Evolutionary conservation across 2,113 vertebrate species (phyloP).

Genomic region (Perognathus longimembris): DNA sequence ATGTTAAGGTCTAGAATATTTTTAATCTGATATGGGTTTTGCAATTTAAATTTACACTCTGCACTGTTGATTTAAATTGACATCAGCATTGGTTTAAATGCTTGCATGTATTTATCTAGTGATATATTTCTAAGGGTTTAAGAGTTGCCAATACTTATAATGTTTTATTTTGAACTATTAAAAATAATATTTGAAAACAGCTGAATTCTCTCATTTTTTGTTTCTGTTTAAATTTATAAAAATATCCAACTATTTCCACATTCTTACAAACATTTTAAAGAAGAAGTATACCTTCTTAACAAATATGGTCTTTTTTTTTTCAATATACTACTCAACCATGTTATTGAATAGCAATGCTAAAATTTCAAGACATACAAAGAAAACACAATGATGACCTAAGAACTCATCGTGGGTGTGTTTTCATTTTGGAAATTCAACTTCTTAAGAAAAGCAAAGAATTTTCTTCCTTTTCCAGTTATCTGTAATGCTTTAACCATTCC

Average conservation of each 20-base stretch:
- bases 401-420: neutral
- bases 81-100: neutral
- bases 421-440: constrained; percentile 3
- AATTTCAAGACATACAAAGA: neutral
- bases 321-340: neutral
- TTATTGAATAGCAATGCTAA: constrained; percentile 2
- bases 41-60: neutral
- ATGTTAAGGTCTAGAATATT: neutral
- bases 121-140: neutral
- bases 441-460: neutral
- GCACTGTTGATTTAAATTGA: constrained; percentile 11
- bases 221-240: neutral
- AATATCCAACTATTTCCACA: neutral
- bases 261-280: constrained; percentile 27
- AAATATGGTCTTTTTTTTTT: neutral
- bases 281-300: neutral
- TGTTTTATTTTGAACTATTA: constrained; percentile 2
- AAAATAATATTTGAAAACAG: constrained; percentile 29
- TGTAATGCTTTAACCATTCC: neutral
- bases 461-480: neutral
- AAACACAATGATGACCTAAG: too few species aligned
- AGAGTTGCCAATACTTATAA: neutral
- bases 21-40: constrained; percentile 43
- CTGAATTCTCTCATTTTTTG: neutral
- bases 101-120: neutral